Percentiles rank a stretch among this genome's conserved stretches.
phyloP scores from a whole-genome alignment of 1,140 invertebrate species.

The Cherax quadricarinatus region DNA sequence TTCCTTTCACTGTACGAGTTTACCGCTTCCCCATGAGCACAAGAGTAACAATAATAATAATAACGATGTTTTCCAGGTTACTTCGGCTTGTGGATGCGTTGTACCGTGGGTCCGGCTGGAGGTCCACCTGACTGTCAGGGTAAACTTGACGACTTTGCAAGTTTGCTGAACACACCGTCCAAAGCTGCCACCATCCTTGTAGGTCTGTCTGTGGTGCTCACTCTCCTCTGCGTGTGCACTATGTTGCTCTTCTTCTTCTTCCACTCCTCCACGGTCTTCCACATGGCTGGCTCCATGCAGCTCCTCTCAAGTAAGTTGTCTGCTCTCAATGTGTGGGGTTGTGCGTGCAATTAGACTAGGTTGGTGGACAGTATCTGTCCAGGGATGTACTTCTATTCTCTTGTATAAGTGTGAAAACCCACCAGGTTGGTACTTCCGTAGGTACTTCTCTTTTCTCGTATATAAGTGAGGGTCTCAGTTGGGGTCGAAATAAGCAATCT shows the following conservation, averaged over 20 bases:
- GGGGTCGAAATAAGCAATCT: too few species aligned
- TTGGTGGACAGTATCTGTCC: too few species aligned
- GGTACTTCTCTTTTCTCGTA: too few species aligned
- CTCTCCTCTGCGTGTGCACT: slow-evolving; percentile 89
- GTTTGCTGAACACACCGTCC: slow-evolving; percentile 88
- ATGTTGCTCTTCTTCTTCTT: slow-evolving; percentile 97
- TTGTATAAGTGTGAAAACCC: too few species aligned
- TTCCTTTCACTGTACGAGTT: background rate
- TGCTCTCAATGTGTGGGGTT: too few species aligned
- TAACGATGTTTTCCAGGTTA: slow-evolving; percentile 44
- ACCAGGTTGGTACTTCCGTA: too few species aligned
- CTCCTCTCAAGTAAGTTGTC: slow-evolving; percentile 88
- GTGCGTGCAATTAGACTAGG: too few species aligned
- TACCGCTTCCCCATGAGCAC: background rate
- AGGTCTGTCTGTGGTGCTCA: slow-evolving; percentile 89
- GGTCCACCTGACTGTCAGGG: slow-evolving; percentile 84
- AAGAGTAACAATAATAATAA: background rate
- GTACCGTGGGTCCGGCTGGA: slow-evolving; percentile 33
- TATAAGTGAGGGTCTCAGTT: too few species aligned
- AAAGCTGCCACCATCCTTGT: slow-evolving; percentile 90
- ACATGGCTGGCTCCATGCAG: slow-evolving; percentile 95
- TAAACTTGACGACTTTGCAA: slow-evolving; percentile 88
- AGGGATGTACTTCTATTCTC: too few species aligned
- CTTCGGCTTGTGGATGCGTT: slow-evolving; percentile 73
- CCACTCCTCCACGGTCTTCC: slow-evolving; percentile 94